Evolutionary conservation across 1,140 invertebrate species (phyloP).

Genomic region (Cepaea nemoralis): DNA sequence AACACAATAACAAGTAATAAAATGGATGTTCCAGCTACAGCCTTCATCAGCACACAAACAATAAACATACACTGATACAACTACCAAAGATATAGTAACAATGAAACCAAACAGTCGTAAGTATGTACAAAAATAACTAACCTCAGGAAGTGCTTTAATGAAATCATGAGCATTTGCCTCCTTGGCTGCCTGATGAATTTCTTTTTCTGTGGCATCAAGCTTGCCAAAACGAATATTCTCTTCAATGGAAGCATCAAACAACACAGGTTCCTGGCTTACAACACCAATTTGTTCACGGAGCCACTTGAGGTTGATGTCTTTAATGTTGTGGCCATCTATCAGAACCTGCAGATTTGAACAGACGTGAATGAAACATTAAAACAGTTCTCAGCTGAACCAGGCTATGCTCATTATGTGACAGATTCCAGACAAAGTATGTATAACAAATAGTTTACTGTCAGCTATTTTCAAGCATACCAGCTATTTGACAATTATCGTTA

Average conservation of each 20-base stretch:
- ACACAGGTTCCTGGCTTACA: constrained; percentile 71
- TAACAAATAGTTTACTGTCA: too few relatives aligned
- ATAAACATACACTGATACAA: too few relatives aligned
- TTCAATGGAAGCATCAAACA: constrained; percentile 83
- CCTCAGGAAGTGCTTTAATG: constrained; percentile 83
- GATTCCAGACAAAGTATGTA: too few relatives aligned
- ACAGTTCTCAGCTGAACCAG: too few relatives aligned
- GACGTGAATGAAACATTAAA: neutral
- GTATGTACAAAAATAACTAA: constrained; percentile 57
- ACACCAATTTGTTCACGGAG: constrained; percentile 75
- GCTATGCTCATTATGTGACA: too few relatives aligned
- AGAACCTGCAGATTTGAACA: constrained; percentile 54
- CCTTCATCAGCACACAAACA: too few relatives aligned
- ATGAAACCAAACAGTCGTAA: too few relatives aligned
- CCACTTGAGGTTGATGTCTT: constrained; percentile 77
- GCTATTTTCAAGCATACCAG: too few relatives aligned
- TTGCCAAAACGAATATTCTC: constrained; percentile 67
- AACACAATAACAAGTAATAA: too few relatives aligned
- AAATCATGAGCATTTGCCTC: constrained; percentile 87
- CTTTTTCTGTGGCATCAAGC: constrained; percentile 67
- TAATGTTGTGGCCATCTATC: constrained; percentile 72
- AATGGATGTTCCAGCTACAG: too few relatives aligned
- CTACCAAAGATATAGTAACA: too few relatives aligned
- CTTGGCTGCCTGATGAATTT: constrained; percentile 71
- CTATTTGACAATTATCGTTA: too few relatives aligned